Base-by-base conservation (phyloP, 2,888 invertebrate genomes). In the Pristionchus fissidentatus region DNA sequence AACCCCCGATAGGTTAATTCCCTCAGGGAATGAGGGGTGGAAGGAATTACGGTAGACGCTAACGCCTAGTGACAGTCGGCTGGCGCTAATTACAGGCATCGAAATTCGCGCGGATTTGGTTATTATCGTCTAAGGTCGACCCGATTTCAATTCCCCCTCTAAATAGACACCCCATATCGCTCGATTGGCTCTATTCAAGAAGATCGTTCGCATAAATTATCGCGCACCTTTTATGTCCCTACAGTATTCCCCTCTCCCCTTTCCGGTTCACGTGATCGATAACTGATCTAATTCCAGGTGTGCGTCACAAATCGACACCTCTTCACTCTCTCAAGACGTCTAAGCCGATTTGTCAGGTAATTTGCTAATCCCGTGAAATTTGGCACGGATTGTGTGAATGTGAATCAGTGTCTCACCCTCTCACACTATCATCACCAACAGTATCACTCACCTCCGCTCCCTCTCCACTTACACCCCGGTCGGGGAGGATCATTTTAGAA, bases 331-430 rank as follows among this genome's bases (percentile, higher is more conserved):
- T 55, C 55, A n/a, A 55, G 55, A 4, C 4, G 10, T 13, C 55
- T 55, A 70, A 70, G 70, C 70, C 70, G 70, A 70, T 70, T 70
- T 70, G 70, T 15, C 41, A 70, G 70, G 70, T 70, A 70, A 70
- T 70, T 70, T 38, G 1, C 70, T 41, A 70, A 70, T 70, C 70
- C 8, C 43, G 70, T 70, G 70, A 41, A 41, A 70, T n/a, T 41
- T 41, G n/a, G 38, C 70, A 70, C 70, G 43, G n/a, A n/a, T n/a
- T n/a, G n/a, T n/a, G n/a, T n/a, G n/a, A n/a, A n/a, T n/a, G n/a
- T n/a, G n/a, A n/a, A n/a, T n/a, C n/a, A n/a, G n/a, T n/a, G n/a
- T n/a, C 70, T 70, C 70, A 26, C n/a, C 38, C 38, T 70, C 41
- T 38, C 70, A 70, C 26, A 8, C 19, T 7, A 4, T 29, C 10